A percentile compares a stretch with the other conserved stretches of the same genome.
These are phyloP conservation scores for Acromyrmex charruanus DNA, from an alignment of 1,140 invertebrate genomes.

Conservation along the genomic window DNA sequence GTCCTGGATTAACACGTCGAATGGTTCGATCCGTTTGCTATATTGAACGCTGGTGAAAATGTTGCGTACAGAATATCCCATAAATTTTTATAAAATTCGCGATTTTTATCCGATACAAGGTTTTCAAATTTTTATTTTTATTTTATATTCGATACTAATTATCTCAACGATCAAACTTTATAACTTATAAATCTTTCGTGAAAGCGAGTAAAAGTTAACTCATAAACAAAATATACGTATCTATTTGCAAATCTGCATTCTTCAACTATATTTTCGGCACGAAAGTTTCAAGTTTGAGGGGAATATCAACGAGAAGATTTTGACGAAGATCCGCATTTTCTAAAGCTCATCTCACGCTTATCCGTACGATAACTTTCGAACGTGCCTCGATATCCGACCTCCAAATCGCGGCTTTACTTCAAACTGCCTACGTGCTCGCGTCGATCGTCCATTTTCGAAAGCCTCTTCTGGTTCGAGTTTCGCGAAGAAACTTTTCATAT, in stretches of 20 bases:
- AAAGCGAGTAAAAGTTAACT: background rate
- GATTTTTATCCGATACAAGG: background rate
- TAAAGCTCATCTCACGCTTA: conserved; percentile 63
- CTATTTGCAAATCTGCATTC: conserved; percentile 27
- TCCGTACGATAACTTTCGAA: conserved; percentile 68
- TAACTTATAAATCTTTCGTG: background rate
- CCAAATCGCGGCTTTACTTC: conserved; percentile 56
- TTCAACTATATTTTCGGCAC: conserved; percentile 28
- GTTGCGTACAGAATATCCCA: background rate
- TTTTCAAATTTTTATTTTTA: background rate
- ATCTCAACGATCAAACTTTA: background rate
- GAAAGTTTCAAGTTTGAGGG: conserved; percentile 44
- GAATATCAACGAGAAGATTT: conserved; percentile 71
- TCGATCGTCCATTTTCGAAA: conserved; percentile 52
- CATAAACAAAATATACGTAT: background rate
- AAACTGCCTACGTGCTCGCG: conserved; percentile 49
- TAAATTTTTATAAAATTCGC: background rate
- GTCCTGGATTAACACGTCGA: conserved; percentile 26
- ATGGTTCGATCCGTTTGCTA: background rate
- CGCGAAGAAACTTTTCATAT: conserved; percentile 25
- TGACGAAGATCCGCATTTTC: conserved; percentile 67
- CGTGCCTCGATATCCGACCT: conserved; percentile 57
- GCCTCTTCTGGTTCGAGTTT: conserved; percentile 41
- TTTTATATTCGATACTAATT: background rate
- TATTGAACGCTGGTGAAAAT: background rate